Percentiles rank a stretch among this genome's conserved stretches.
Evolutionary conservation across 2,797 vertebrate species (phyloP).

Genomic region (Taeniopygia guttata): DNA sequence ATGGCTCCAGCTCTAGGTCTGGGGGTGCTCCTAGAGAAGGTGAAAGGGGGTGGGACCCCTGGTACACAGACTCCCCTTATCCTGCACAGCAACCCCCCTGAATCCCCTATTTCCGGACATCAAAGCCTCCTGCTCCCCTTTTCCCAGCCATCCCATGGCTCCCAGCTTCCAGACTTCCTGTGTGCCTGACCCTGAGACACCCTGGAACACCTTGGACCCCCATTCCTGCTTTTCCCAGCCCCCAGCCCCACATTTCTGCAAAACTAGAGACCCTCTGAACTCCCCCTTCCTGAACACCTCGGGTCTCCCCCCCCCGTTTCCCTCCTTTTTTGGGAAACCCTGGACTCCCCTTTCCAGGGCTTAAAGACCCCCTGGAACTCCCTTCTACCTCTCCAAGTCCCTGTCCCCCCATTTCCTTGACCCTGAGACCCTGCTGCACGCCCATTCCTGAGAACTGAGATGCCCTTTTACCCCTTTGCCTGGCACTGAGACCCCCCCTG

Average conservation of each 20-base stretch:
- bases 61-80: no score
- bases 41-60: no score
- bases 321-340: background rate
- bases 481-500: background rate
- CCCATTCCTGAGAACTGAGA: background rate
- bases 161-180: no score
- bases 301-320: background rate
- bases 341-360: background rate
- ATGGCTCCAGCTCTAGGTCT: no score
- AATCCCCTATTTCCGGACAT: no score
- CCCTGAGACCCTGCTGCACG: background rate
- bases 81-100: no score
- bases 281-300: rapidly evolving
- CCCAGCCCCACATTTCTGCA: background rate
- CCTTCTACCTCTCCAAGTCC: background rate
- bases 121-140: no score
- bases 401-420: background rate
- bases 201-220: no score
- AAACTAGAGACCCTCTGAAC: background rate
- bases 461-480: background rate
- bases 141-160: no score
- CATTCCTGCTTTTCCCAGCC: background rate
- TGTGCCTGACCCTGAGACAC: no score
- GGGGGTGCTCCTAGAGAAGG: no score
- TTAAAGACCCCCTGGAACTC: background rate